Percentiles rank a stretch among this genome's conserved stretches.
phyloP scores from a whole-genome alignment of 2,797 vertebrate genomes.

The Arnoldichthys spilopterus region DNA sequence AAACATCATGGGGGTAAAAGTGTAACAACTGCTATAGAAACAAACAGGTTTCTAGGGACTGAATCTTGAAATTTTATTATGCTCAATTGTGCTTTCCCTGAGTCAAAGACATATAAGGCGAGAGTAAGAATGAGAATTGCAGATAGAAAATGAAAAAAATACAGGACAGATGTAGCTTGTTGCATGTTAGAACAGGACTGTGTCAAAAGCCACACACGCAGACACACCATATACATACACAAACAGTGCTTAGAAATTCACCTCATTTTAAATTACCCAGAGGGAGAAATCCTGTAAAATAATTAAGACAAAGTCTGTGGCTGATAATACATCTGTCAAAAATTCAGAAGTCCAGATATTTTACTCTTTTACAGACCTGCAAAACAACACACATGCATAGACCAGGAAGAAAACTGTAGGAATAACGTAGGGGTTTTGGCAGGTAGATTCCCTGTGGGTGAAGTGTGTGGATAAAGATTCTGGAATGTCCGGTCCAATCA shows the following conservation, averaged over 20 bases:
- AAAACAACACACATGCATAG: neutral
- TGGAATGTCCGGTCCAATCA: conserved; percentile 48
- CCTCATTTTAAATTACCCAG: neutral
- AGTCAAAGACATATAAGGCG: conserved; percentile 4
- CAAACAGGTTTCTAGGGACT: neutral
- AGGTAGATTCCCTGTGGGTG: conserved; percentile 22
- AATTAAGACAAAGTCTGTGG: neutral
- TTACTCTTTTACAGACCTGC: neutral
- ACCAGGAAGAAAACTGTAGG: neutral
- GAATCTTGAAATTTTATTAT: neutral
- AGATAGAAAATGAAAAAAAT: neutral
- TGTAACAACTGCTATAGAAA: neutral
- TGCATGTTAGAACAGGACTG: neutral
- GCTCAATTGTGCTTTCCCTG: conserved; percentile 10
- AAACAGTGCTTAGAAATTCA: neutral
- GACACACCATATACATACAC: neutral
- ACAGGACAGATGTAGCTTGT: neutral
- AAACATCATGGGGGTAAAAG: neutral
- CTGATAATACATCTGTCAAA: neutral
- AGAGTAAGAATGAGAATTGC: neutral
- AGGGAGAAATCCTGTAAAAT: neutral
- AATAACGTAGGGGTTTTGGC: neutral
- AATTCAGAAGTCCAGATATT: neutral
- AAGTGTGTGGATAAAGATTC: conserved; percentile 42
- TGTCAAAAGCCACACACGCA: neutral